phyloP scores from a whole-genome alignment of 2,888 invertebrate genomes.

The Epicampocera succincta region DNA sequence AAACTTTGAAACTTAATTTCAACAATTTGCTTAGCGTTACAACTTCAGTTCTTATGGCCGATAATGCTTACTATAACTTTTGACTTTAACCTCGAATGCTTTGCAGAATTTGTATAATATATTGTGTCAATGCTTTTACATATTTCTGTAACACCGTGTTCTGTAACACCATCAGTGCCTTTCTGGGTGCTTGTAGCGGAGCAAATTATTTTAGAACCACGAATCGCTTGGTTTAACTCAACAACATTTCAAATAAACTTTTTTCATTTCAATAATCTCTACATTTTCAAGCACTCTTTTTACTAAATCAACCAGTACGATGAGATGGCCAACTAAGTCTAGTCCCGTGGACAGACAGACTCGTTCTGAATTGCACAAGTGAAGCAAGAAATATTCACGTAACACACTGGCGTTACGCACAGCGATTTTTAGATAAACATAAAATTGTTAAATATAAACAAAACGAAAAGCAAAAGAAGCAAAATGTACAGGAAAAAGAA shows the following conservation, averaged over 20 bases:
- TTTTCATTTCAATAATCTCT: slow-evolving; percentile 6
- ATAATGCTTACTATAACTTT: too few species aligned
- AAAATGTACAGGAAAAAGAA: slow-evolving; percentile 1
- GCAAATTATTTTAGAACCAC: slow-evolving; percentile 14
- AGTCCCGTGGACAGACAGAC: background rate
- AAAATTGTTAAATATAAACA: slow-evolving; percentile 30
- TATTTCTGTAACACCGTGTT: background rate
- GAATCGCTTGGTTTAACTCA: slow-evolving; percentile 28
- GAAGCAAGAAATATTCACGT: slow-evolving; percentile 13
- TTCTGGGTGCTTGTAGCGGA: background rate
- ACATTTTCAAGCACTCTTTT: background rate
- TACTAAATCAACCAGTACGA: background rate
- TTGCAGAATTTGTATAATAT: too few species aligned
- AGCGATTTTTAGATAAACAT: slow-evolving; percentile 55
- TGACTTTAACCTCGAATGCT: too few species aligned
- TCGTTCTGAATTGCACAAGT: slow-evolving; percentile 4
- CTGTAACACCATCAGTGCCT: slow-evolving; percentile 12
- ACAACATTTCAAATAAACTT: slow-evolving; percentile 10
- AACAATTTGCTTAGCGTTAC: too few species aligned
- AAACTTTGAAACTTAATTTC: too few species aligned
- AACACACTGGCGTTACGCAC: slow-evolving; percentile 50
- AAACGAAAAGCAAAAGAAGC: slow-evolving; percentile 14
- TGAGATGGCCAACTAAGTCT: background rate
- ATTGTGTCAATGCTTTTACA: background rate
- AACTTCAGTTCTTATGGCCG: too few species aligned